Evolutionary conservation across 2,113 vertebrate species (phyloP).

Genomic region (Crotalus helleri): DNA sequence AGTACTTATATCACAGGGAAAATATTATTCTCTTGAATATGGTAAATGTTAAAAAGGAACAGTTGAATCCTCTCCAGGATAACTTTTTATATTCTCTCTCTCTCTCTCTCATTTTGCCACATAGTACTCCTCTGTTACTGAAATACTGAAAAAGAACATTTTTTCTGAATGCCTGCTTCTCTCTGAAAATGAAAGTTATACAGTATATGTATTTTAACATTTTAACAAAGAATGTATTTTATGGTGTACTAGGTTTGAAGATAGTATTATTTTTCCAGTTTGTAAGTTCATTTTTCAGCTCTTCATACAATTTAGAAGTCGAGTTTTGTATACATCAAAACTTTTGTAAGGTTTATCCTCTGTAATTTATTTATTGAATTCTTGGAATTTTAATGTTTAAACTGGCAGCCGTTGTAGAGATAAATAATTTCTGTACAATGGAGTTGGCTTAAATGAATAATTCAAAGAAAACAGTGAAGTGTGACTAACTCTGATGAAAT

Average conservation of each 20-base stretch:
- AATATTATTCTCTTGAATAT: background rate
- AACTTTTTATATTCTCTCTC: background rate
- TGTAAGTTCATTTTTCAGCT: background rate
- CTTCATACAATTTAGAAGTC: background rate
- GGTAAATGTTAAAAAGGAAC: background rate
- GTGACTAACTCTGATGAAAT: slow-evolving; percentile 5
- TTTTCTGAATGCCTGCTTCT: background rate
- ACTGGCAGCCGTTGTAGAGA: slow-evolving; percentile 13
- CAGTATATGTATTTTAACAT: background rate
- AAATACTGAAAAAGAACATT: background rate
- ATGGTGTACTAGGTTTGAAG: background rate
- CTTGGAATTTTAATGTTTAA: background rate
- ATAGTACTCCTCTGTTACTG: background rate
- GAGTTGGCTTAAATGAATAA: background rate
- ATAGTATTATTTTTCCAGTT: background rate
- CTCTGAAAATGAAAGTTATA: background rate
- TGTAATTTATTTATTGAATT: background rate
- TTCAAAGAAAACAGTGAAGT: slow-evolving; percentile 10
- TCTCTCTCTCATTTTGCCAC: background rate
- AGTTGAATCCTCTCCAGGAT: background rate
- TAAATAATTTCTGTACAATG: slow-evolving; percentile 15
- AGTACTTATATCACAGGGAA: background rate
- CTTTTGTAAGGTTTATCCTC: background rate
- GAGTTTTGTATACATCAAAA: background rate
- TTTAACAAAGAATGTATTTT: background rate